Percentiles rank a stretch among this genome's conserved stretches.
Conservation (phyloP, 2,888 invertebrate species). For the Mayetiola destructor region DNA sequence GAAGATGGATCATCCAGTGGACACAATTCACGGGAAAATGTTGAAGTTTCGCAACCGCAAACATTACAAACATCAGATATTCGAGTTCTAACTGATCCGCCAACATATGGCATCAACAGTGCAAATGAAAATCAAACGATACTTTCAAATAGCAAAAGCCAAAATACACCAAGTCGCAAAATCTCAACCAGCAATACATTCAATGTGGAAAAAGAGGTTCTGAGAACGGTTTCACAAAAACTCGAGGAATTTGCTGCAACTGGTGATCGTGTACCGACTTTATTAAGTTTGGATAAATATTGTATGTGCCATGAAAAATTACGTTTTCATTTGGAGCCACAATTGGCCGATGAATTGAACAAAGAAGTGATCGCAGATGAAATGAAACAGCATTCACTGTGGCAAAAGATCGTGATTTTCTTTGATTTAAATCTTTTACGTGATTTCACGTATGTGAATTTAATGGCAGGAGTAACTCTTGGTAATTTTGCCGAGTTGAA, state of each 20-base stretch:
- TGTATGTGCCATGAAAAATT: conserved; percentile 13
- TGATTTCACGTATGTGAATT: conserved; percentile 52
- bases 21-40: background rate
- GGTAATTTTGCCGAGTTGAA: conserved; percentile 58
- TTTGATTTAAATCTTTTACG: conserved; percentile 56
- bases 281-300: background rate
- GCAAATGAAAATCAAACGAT: background rate
- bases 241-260: conserved; percentile 36
- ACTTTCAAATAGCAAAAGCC: background rate
- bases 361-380: background rate
- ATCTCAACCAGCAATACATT: conserved; percentile 30
- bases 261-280: conserved; percentile 1
- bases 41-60: background rate
- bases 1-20: conserved; percentile 38
- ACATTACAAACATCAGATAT: background rate
- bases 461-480: conserved; percentile 54
- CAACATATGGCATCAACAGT: background rate
- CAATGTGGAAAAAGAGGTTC: conserved; percentile 40
- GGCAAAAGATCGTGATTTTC: conserved; percentile 45
- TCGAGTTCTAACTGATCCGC: background rate
- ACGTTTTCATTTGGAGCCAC: background rate
- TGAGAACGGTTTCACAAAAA: conserved; percentile 40
- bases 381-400: conserved; percentile 21
- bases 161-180: background rate
- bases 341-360: background rate